Evolutionary conservation across 1,140 invertebrate genomes (phyloP), one percentile per base, ranked within the genome.

Genomic region (Trachelipus rathkii): DNA sequence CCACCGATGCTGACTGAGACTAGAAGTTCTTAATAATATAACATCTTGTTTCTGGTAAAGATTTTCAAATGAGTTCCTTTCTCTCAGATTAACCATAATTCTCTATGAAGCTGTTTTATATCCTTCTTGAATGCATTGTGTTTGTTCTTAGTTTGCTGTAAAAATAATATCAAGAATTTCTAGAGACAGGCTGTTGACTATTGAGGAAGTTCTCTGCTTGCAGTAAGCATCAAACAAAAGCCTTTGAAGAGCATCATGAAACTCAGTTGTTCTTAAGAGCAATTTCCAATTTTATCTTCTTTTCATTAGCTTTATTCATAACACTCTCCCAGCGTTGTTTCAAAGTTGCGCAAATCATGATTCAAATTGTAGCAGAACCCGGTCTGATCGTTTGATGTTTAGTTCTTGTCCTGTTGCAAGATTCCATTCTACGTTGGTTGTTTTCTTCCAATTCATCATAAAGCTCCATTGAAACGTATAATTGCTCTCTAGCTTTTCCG

Each of bases 21-120:
- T 19, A 99, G 87, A 98, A 86, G 86, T 99, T 99, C 86, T 99
- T 99, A 82, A 99, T 8, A 99, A 88, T 82, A 99, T 98, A 0
- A 98, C 96, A 84, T 99, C 98, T 84, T 99, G 97, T 85, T 99
- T 99, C 85, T 99, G 97, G 95, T 97, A 88, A 98, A 98, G 86
- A 98, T 98, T 84, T 99, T 98, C 13, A 98, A 87, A 85, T 99
- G 96, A 0, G 96, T 98, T 80, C 96, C 96, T 85, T 97, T 97
- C 86, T 98, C 85, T 98, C 96, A 77, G 87, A 81, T 95, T 92
- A 0, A 97, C 86, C 95, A 99, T 97, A 0, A 91, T 86, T 99
- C 96, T 13, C 96, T 88, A 85, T 98, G 95, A n/a, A 0, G 91
- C 90, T n/a, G 92, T 91, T n/a, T n/a, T 2, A 99, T 92, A 82